Conservation (phyloP, 2,797 vertebrate genomes). For the Sus cebifrons region DNA sequence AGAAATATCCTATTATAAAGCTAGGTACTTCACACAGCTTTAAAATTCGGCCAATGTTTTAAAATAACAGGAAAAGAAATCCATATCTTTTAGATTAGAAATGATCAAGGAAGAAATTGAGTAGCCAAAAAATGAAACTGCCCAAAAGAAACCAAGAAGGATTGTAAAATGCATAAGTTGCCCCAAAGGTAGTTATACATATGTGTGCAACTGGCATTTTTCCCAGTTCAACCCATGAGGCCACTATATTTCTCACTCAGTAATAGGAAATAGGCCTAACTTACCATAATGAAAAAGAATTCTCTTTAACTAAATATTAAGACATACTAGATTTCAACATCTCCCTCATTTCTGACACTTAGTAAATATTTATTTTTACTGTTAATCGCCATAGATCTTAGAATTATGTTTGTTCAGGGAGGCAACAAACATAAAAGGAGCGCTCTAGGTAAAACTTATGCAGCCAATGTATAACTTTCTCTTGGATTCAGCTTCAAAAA, state of each 20-base stretch:
- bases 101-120: conserved; percentile 56
- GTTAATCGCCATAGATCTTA: conserved; percentile 60
- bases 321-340: conserved; percentile 65
- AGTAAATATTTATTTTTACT: conserved; percentile 76
- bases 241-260: conserved; percentile 14
- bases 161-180: conserved; percentile 29
- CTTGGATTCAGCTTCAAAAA: conserved; percentile 50
- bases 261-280: conserved; percentile 49
- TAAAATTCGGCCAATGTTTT: conserved; percentile 42
- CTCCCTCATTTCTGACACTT: conserved; percentile 49
- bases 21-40: conserved; percentile 9
- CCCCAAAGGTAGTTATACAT: background rate
- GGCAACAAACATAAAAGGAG: background rate
- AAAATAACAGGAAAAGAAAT: conserved; percentile 53
- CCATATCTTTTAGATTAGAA: background rate
- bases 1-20: background rate
- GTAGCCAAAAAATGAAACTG: background rate
- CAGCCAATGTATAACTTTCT: background rate
- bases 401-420: background rate
- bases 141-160: conserved; percentile 9
- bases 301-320: conserved; percentile 75
- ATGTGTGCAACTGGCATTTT: conserved; percentile 48
- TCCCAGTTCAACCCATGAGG: conserved; percentile 16
- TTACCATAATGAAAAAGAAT: conserved; percentile 66
- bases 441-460: background rate